Conservation (phyloP, 1,140 invertebrate species). For the Wiebesia pumilae region DNA sequence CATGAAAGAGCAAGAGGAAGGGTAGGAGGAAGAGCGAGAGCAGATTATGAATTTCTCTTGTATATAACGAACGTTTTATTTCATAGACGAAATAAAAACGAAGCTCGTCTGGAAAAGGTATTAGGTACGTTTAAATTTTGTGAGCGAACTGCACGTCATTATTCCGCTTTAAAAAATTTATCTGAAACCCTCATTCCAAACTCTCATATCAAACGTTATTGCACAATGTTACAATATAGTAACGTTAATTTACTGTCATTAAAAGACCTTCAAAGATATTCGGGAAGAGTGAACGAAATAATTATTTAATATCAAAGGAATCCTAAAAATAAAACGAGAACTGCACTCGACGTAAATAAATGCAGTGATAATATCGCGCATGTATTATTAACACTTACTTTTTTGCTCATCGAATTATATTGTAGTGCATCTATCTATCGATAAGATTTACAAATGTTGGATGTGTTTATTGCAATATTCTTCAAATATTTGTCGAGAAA, state of each 20-base stretch:
- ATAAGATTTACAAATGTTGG: neutral
- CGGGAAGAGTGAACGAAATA: neutral
- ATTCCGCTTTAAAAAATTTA: too few relatives aligned
- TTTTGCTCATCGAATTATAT: neutral
- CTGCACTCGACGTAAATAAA: neutral
- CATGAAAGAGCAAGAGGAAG: conserved; percentile 22
- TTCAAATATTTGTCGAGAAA: neutral
- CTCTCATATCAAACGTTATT: too few relatives aligned
- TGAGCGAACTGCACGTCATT: too few relatives aligned
- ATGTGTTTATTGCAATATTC: neutral
- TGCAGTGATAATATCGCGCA: neutral
- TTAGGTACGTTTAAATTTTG: too few relatives aligned
- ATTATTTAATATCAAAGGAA: neutral
- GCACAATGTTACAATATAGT: too few relatives aligned
- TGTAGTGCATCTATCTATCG: neutral
- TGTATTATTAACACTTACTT: neutral
- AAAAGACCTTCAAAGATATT: neutral
- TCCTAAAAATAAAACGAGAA: neutral
- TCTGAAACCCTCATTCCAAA: too few relatives aligned
- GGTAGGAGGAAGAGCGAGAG: neutral
- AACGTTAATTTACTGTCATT: too few relatives aligned
- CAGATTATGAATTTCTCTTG: neutral
- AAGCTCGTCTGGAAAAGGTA: too few relatives aligned
- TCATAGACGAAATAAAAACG: too few relatives aligned
- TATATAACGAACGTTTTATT: too few relatives aligned